Conservation (phyloP, 2,797 vertebrate genomes). For the Liasis olivaceus region DNA sequence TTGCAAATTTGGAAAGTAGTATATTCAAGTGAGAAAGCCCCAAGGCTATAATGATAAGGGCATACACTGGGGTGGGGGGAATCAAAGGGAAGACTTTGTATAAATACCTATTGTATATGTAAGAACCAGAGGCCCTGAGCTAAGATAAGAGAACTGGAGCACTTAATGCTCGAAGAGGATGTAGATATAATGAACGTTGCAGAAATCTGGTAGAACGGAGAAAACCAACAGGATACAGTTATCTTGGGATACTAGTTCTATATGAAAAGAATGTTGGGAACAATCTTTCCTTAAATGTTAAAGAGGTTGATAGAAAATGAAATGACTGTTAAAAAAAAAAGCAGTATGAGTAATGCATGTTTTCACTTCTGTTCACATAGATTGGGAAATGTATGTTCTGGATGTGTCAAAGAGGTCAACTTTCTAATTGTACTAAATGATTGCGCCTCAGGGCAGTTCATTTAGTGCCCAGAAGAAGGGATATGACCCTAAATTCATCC, state of each 20-base stretch:
- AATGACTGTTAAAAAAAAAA: background rate
- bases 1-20: background rate
- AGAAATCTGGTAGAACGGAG: background rate
- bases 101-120: background rate
- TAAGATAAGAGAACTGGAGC: background rate
- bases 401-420: background rate
- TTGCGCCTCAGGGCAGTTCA: background rate
- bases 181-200: background rate
- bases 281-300: background rate
- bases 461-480: background rate
- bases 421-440: background rate
- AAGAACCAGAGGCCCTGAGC: background rate
- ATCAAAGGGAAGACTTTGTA: background rate
- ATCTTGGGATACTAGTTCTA: background rate
- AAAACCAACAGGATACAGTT: background rate
- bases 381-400: background rate
- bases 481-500: background rate
- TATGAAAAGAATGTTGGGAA: background rate
- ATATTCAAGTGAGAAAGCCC: background rate
- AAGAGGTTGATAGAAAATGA: background rate
- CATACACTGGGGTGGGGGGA: background rate
- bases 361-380: background rate
- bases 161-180: background rate
- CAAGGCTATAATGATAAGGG: background rate
- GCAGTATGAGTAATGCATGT: background rate